Base-by-base conservation (phyloP, 2,888 invertebrate genomes). In the Synergus umbraculus region DNA sequence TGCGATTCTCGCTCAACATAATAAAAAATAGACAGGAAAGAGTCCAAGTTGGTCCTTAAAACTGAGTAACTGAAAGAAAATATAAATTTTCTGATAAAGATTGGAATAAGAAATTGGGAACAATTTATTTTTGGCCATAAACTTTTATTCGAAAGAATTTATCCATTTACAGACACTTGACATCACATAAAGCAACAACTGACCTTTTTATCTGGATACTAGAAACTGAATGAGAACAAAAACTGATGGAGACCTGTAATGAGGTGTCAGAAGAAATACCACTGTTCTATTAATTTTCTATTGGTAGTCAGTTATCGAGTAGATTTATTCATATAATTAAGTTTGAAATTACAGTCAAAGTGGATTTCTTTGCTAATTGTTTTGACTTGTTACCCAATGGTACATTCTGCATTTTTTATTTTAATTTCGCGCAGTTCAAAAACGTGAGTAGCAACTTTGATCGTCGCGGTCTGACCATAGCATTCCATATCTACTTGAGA, bases 1-100 rank as follows among this genome's bases (percentile, higher is more conserved):
- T 80, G 76, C 60, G 79, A 85, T 65, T 41, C 15, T 65, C 0
- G 3, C 13, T 8, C 15, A n/a, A 41, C 8, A 22, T 5, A 60
- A 12, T 60, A 22, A 60, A 22, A n/a, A 60, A 22, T 18, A 10
- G 4, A 12, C 22, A 12, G 22, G 4, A 60, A 60, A 12, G 10
- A 13, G 22, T 60, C 1, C 22, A n/a, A n/a, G 4, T 22, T 60
- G 12, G 22, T 12, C 60, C 22, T 1, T 60, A 22, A 22, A 60
- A 60, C 18, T 60, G 12, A 4, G 60, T 22, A 60, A 22, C 12
- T 29, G 1, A 10, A 60, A 12, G 9, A 0, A 22, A 60, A 12
- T 22, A 60, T 18, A 60, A 60, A 12, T 60, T 12, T 22, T 60
- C 22, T 10, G 10, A 2, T 29, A 29, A 29, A 29, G 3, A 29